Percentiles rank a stretch among this genome's conserved stretches.
phyloP scores from a whole-genome alignment of 2,888 invertebrate species.

The Isoperla grammatica region DNA sequence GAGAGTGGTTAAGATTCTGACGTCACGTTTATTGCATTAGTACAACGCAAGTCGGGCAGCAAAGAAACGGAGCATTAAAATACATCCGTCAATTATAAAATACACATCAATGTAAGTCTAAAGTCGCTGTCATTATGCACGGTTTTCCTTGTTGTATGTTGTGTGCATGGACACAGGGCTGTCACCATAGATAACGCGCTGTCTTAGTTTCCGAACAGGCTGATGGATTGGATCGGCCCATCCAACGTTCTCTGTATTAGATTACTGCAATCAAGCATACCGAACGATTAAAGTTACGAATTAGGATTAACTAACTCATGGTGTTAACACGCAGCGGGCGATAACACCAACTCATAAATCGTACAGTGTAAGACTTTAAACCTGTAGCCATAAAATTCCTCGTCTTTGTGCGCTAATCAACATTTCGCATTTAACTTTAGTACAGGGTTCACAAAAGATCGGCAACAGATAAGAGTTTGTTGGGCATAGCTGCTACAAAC shows the following conservation, averaged over 20 bases:
- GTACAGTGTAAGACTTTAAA: slow-evolving; percentile 9
- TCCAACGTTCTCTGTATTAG: background rate
- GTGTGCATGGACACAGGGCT: too few relatives aligned
- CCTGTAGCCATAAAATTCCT: background rate
- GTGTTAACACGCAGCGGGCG: background rate
- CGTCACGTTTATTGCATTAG: too few relatives aligned
- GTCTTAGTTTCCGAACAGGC: too few relatives aligned
- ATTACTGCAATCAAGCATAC: background rate
- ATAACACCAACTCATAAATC: background rate
- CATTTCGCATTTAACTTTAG: slow-evolving; percentile 5
- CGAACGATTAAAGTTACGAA: background rate
- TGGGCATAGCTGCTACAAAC: background rate
- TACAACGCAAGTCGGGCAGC: too few relatives aligned
- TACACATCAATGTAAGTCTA: too few relatives aligned
- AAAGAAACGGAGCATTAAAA: too few relatives aligned
- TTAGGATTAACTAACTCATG: background rate
- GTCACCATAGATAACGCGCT: too few relatives aligned
- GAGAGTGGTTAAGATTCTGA: too few relatives aligned
- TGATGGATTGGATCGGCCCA: too few relatives aligned
- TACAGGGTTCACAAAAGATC: background rate
- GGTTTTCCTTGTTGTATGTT: too few relatives aligned
- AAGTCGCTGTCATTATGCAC: too few relatives aligned
- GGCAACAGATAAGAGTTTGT: background rate
- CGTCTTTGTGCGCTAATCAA: background rate
- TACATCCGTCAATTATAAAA: too few relatives aligned